Evolutionary conservation across 2,797 vertebrate species (phyloP).

Genomic region (Aplochiton taeniatus): DNA sequence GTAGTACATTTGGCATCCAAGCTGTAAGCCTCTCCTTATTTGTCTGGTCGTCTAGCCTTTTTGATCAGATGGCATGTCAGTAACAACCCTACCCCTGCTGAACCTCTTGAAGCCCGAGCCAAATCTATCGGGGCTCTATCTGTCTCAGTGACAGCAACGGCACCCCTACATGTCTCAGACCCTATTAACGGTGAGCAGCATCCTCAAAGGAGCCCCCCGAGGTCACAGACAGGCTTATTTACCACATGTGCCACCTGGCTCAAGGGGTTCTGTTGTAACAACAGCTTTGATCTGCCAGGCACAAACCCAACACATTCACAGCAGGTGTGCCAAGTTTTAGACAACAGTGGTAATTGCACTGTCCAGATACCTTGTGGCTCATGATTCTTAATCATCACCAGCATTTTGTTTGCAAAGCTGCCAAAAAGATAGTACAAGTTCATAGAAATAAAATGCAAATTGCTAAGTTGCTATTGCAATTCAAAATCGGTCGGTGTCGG

Average conservation of each 20-base stretch:
- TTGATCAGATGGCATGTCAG: slow-evolving; percentile 35
- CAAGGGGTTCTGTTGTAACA: slow-evolving; percentile 36
- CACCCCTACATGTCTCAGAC: slow-evolving; percentile 24
- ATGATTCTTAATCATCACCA: too few relatives aligned
- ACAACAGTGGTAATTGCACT: slow-evolving; percentile 8
- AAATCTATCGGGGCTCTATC: slow-evolving; percentile 18
- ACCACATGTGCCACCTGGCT: slow-evolving; percentile 54
- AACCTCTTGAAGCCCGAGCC: slow-evolving; percentile 30
- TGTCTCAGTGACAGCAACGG: slow-evolving; percentile 38
- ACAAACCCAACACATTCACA: slow-evolving; percentile 19
- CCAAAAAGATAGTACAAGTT: too few relatives aligned
- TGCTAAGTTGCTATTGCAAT: too few relatives aligned
- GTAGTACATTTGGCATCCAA: slow-evolving; percentile 32
- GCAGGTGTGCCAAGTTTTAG: background rate
- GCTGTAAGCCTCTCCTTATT: slow-evolving; percentile 16
- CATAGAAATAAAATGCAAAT: too few relatives aligned
- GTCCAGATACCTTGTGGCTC: background rate
- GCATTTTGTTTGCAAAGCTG: too few relatives aligned
- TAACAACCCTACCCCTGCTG: slow-evolving; percentile 22
- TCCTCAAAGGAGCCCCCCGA: slow-evolving; percentile 34
- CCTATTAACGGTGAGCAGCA: slow-evolving; percentile 50
- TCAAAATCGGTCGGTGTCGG: too few relatives aligned
- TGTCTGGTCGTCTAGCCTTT: slow-evolving; percentile 28
- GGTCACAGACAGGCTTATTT: slow-evolving; percentile 50
- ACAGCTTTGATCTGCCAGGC: slow-evolving; percentile 35